Evolutionary conservation across 2,797 vertebrate species (phyloP), one percentile per base, ranked within the genome.

Genomic region (Coendou prehensilis): DNA sequence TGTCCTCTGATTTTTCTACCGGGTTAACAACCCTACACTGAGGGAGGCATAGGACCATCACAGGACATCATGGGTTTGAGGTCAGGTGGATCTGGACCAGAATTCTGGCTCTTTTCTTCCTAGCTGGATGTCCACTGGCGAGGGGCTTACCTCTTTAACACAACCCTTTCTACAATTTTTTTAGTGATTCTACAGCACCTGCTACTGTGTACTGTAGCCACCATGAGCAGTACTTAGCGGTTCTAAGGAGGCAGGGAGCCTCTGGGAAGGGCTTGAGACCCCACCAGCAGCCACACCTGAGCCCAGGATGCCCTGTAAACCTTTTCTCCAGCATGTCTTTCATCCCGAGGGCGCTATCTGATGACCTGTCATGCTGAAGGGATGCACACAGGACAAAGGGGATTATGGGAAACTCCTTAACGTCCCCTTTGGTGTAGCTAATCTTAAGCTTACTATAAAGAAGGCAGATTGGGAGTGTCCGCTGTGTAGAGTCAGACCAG

Each of bases 41-140:
- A 56, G 7, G 20, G 73, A 15, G 9, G 6, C 7, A 0, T 0
- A 2, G n/a, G 3, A 37, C n/a, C 15, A 18, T 15, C 0, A 0
- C 4, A 22, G 61, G 37, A 17, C 4, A 14, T 2, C 61, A 33
- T 0, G 26, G 79, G 75, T 93, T 37, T 84, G 41, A 63, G 76
- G 54, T 50, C 47, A 69, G 30, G 57, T 0, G 13, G 57, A 17
- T 54, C 9, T 37, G 45, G 73, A 17, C 15, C 69, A 47, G 89
- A 79, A 91, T 85, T 33, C 67, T 2, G 61, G 73, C 52, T 61
- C 54, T 54, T 2, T 7, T 9, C 6, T 56, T 94, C 41, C 61
- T 41, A 3, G 63, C 45, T 56, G 75, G 37, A 8, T 52, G 45
- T 26, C 30, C 56, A 71, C 1, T 50, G 78, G 23, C 9, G n/a